These are phyloP conservation scores for Acanthopagrus latus DNA, from an alignment of 2,797 vertebrate species.

Conservation along the genomic window DNA sequence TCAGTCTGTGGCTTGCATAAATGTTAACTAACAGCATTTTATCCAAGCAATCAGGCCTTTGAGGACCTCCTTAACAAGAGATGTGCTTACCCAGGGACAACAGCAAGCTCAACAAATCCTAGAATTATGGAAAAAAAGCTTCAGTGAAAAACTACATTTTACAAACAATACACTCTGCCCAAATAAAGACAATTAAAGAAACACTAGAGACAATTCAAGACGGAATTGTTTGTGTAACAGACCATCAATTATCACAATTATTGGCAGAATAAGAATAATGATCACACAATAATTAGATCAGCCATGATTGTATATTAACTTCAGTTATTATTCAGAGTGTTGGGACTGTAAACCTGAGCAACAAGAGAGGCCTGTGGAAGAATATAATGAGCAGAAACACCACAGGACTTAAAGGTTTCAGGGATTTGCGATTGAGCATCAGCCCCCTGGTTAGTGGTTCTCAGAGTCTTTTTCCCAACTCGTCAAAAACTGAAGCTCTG, in stretches of 20 bases:
- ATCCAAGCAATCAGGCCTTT: background rate
- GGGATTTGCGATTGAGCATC: constrained; percentile 10
- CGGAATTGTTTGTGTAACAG: background rate
- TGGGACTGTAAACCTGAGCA: background rate
- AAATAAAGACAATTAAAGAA: background rate
- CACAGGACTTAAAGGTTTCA: background rate
- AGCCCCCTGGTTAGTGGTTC: background rate
- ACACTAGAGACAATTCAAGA: background rate
- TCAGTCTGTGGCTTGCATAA: too few species aligned
- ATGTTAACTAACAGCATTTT: too few species aligned
- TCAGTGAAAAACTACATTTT: background rate
- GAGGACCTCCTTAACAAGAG: background rate
- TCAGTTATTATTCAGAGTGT: background rate
- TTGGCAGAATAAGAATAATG: background rate
- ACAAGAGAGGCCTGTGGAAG: background rate
- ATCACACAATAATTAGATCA: background rate
- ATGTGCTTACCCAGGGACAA: background rate
- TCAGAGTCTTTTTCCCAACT: too few species aligned
- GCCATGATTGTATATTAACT: background rate
- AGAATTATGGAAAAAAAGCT: background rate
- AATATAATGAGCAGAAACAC: background rate
- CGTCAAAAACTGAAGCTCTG: too few species aligned
- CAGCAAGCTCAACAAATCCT: background rate
- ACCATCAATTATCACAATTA: background rate
- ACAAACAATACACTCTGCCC: background rate